These are phyloP conservation scores for Perognathus longimembris DNA, from an alignment of 2,113 vertebrate species.

Conservation along the genomic window DNA sequence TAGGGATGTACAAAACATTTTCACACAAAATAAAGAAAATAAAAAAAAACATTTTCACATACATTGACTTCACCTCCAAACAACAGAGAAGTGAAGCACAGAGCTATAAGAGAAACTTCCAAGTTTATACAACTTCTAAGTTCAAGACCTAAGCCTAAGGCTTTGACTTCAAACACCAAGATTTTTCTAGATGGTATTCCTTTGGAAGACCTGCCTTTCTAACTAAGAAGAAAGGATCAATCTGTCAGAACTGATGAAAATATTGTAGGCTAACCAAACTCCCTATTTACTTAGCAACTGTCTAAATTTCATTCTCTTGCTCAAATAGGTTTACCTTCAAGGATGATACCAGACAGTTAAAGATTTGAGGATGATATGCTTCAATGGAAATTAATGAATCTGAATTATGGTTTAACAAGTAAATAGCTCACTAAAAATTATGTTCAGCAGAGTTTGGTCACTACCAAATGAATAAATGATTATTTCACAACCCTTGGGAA, in stretches of 20 bases:
- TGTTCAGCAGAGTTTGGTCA: not conserved
- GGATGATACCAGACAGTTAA: conserved; percentile 37
- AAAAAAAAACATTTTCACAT: too few species aligned
- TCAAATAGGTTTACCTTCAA: conserved; percentile 63
- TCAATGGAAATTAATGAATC: conserved; percentile 48
- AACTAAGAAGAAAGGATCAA: conserved; percentile 39
- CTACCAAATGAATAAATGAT: conserved; percentile 21
- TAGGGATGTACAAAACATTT: not conserved
- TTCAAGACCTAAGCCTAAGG: conserved; percentile 31
- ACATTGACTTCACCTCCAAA: not conserved
- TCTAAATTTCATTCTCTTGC: conserved; percentile 49
- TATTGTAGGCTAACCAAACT: conserved; percentile 53
- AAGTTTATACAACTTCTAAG: not conserved
- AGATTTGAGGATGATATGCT: conserved; percentile 36
- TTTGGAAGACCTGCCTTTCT: conserved; percentile 56
- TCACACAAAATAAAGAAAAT: too few species aligned
- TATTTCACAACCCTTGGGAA: conserved; percentile 1
- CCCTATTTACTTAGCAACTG: conserved; percentile 60
- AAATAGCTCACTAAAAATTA: conserved; percentile 8
- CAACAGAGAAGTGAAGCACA: not conserved
- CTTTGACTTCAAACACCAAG: not conserved
- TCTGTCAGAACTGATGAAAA: conserved; percentile 56
- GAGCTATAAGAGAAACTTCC: not conserved
- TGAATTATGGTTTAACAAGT: conserved; percentile 30
- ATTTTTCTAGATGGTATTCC: conserved; percentile 36